Evolutionary conservation across 2,113 vertebrate species (phyloP), one percentile per base, ranked within the genome.

Genomic region (Tragulus kanchil): DNA sequence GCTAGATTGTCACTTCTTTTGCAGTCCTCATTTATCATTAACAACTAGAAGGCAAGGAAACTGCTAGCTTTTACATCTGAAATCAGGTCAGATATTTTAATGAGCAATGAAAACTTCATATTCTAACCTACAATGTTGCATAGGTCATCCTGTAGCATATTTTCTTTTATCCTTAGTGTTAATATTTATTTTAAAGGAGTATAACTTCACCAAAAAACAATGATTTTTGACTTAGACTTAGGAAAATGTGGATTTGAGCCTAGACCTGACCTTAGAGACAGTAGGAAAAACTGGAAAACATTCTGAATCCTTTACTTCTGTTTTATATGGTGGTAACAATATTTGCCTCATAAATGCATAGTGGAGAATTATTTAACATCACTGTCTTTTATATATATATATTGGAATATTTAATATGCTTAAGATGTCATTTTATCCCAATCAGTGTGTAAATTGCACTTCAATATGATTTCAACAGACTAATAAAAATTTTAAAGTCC

Each of bases 11-110:
- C 75, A 62, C 73, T 85, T 67, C 42, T 89, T 82, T n/a, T n/a
- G 93, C 54, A 36, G 25, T 93, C 87, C 69, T 90, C 84, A 92
- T 95, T 96, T 89, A 17, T 94, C 92, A 95, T 54, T 61, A 86
- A 54, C 69, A 94, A 88, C 42, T 50, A 12, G 67, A 96, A 78
- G 28, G 45, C 75, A 85, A 82, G 31, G 64, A 85, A 93, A 85
- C 11, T 16, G 23, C 67, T 48, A 7, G 8, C 7, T 31, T 94
- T 93, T 77, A 77, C 67, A 87, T 95, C 64, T 94, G 94, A 85
- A 82, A 90, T 95, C 75, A 59, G 69, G 8, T 25, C 6, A 67
- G 52, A 71, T 78, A 91, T 50, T 87, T 94, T 64, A 84, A 84
- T 93, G 84, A 89, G 81, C 58, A 26, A 95, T 62, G 42, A 26